phyloP scores from a whole-genome alignment of 2,113 vertebrate genomes.

The Geothlypis trichas region DNA sequence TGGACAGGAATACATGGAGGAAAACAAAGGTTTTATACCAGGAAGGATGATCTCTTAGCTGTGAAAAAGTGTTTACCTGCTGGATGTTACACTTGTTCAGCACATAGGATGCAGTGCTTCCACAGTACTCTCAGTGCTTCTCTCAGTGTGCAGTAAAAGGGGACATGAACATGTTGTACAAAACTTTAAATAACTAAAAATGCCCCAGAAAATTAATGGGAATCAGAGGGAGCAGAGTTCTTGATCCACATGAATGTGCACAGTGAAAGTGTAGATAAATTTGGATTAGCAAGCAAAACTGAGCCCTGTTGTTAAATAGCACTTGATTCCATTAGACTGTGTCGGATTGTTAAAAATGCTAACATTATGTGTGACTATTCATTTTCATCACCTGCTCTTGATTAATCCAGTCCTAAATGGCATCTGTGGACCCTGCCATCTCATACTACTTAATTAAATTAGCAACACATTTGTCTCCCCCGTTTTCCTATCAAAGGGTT shows the following conservation, averaged over 20 bases:
- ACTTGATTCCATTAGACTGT: constrained; percentile 71
- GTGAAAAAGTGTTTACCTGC: background rate
- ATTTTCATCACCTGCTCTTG: constrained; percentile 81
- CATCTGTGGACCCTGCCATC: constrained; percentile 77
- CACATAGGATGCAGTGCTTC: background rate
- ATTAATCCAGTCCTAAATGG: constrained; percentile 79
- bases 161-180: background rate
- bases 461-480: constrained; percentile 83
- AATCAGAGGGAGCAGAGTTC: constrained; percentile 22
- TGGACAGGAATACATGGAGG: background rate
- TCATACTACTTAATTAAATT: constrained; percentile 86
- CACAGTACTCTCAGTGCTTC: background rate
- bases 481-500: constrained; percentile 80
- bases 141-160: background rate
- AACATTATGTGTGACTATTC: constrained; percentile 79
- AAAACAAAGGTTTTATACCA: background rate
- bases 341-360: constrained; percentile 76
- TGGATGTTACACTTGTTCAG: background rate
- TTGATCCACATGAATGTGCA: constrained; percentile 59
- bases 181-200: constrained; percentile 52
- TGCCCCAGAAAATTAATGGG: constrained; percentile 51
- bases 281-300: constrained; percentile 70
- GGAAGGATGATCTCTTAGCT: background rate
- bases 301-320: constrained; percentile 65
- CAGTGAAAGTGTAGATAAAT: constrained; percentile 42